These are phyloP conservation scores for Bibio marci DNA, from an alignment of 2,888 invertebrate genomes.

Conservation along the genomic window DNA sequence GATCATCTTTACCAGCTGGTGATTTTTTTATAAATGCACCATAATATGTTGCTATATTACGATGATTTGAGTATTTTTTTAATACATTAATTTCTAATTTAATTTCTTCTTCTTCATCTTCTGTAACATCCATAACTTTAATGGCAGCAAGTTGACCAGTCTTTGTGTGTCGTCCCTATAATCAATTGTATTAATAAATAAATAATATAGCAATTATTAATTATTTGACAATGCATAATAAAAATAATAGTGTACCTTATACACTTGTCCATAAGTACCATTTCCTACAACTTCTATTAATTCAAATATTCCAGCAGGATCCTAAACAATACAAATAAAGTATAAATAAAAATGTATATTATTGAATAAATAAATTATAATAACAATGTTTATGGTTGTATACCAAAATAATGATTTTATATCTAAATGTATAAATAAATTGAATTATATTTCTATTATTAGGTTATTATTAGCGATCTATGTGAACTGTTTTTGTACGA, in stretches of 20 bases:
- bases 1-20: slow-evolving; percentile 97
- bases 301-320: slow-evolving; percentile 99
- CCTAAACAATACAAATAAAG: slow-evolving; percentile 46
- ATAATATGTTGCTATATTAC: slow-evolving; percentile 99
- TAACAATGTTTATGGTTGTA: too few species aligned
- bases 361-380: too few species aligned
- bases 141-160: slow-evolving; percentile 99
- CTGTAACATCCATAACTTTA: slow-evolving; percentile 99
- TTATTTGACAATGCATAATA: too few species aligned
- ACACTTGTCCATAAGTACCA: slow-evolving; percentile 99
- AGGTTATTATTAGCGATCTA: too few species aligned
- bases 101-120: slow-evolving; percentile 99
- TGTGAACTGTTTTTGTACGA: too few species aligned
- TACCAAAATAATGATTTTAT: too few species aligned
- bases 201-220: slow-evolving; percentile 2
- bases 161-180: slow-evolving; percentile 95
- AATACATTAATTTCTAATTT: slow-evolving; percentile 99
- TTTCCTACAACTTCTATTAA: slow-evolving; percentile 99
- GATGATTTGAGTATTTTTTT: slow-evolving; percentile 96
- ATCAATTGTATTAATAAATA: slow-evolving; percentile 7
- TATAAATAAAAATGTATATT: too few species aligned
- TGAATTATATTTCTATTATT: too few species aligned
- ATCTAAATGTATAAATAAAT: too few species aligned
- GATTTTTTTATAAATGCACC: slow-evolving; percentile 99
- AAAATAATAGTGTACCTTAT: too few species aligned